These are phyloP conservation scores for Eutolmus rufibarbis DNA, from an alignment of 2,888 invertebrate species.

Conservation along the genomic window DNA sequence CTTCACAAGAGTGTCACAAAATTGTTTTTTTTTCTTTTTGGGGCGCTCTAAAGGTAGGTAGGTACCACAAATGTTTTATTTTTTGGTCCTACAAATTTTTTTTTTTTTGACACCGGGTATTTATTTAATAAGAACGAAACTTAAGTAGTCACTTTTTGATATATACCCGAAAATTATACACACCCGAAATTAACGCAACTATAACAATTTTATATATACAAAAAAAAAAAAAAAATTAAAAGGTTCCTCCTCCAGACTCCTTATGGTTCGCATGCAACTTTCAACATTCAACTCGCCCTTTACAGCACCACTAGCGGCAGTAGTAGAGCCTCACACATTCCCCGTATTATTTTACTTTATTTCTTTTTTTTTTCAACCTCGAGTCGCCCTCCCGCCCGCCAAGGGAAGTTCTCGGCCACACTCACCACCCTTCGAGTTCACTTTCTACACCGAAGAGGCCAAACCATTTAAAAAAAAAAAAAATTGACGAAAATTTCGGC, in stretches of 20 bases:
- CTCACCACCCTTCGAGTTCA: constrained; percentile 32
- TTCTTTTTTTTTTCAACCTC: background rate
- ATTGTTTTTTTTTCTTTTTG: too few relatives aligned
- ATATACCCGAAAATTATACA: background rate
- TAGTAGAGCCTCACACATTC: background rate
- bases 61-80: background rate
- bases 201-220: too few relatives aligned
- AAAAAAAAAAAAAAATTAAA: background rate
- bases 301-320: background rate
- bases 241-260: background rate
- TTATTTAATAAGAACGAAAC: background rate
- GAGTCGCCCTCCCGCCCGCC: background rate
- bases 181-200: too few relatives aligned
- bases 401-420: constrained; percentile 14
- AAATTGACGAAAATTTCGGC: background rate
- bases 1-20: background rate
- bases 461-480: background rate
- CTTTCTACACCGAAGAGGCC: background rate
- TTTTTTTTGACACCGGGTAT: background rate
- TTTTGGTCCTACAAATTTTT: too few relatives aligned
- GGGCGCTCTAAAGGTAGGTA: background rate
- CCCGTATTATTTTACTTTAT: background rate
- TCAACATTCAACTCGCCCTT: background rate
- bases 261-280: background rate
- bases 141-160: background rate